Evolutionary conservation across 1,140 invertebrate species (phyloP), one percentile per base, ranked within the genome.

Genomic region (Catajapyx aquilonaris): DNA sequence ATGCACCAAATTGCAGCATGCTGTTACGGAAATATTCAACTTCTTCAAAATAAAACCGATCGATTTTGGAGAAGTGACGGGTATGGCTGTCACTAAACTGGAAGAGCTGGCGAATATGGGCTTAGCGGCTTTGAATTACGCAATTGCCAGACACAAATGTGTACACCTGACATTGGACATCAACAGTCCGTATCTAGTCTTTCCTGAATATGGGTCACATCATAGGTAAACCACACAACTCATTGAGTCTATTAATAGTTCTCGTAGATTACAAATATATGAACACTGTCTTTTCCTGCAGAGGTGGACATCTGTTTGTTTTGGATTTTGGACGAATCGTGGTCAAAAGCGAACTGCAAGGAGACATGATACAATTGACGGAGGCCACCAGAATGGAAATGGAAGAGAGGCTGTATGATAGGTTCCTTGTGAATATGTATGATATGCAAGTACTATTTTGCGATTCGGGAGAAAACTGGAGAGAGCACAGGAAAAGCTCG

Each of bases 341-440:
- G 21, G 57, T 85, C 1, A 69, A 66, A 42, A 83, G 73, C 39
- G 80, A 85, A 50, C 56, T 84, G 37, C 79, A 80, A 51, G 70
- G 73, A 5, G 59, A 66, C 9, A 54, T 71, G 46, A 41, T 44
- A 46, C 62, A 69, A 18, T 52, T 77, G 2, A 77, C 81, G 53
- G 76, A 80, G 49, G 71, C 73, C 0, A 83, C 79, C 0, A 71
- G 77, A 47, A 80, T 80, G 68, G 79, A 85, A 60, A 55, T 83
- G 13, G 79, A 84, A 50, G 77, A 81, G 54, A 62, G 73, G 38
- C 56, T 85, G 1, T 86, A 84, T 47, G 79, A 84, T 45, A 61
- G 80, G 46, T 66, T 83, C 36, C 71, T 75, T 43, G 60, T 81
- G 3, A 69, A 69, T 41, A 66, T 76, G 35, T 68, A 65, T 34